Conservation (phyloP, 2,797 vertebrate species). For the Lemur catta region DNA sequence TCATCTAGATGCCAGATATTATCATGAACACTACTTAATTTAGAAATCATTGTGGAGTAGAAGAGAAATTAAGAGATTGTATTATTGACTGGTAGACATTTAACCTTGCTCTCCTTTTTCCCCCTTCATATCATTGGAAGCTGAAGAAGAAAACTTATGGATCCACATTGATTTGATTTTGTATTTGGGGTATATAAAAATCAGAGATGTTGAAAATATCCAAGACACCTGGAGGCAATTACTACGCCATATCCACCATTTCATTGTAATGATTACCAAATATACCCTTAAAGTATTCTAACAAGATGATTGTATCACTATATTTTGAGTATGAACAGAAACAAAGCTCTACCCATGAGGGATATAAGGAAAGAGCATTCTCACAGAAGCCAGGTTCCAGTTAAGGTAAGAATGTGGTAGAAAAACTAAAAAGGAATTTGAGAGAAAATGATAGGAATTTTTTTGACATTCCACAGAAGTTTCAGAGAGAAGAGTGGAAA, state of each 20-base stretch:
- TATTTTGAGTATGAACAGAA: neutral
- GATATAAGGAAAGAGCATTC: neutral
- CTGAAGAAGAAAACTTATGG: neutral
- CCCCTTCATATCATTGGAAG: neutral
- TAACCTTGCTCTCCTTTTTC: neutral
- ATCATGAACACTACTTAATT: neutral
- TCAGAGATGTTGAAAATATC: neutral
- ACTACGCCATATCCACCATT: neutral
- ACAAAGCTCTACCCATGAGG: neutral
- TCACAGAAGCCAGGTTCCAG: neutral
- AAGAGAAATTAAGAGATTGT: slow-evolving; percentile 13
- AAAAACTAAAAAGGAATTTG: neutral
- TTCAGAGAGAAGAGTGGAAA: neutral
- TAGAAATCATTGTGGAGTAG: neutral
- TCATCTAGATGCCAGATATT: neutral
- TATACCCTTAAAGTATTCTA: neutral
- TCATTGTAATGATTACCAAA: neutral
- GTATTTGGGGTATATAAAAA: neutral
- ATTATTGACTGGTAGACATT: neutral
- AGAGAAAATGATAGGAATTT: neutral
- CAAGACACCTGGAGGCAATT: neutral
- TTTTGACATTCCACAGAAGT: neutral
- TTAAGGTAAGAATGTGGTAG: neutral
- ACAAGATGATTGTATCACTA: neutral
- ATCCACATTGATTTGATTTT: neutral